phyloP scores from a whole-genome alignment of 2,113 vertebrate genomes.

The Saguinus midas region DNA sequence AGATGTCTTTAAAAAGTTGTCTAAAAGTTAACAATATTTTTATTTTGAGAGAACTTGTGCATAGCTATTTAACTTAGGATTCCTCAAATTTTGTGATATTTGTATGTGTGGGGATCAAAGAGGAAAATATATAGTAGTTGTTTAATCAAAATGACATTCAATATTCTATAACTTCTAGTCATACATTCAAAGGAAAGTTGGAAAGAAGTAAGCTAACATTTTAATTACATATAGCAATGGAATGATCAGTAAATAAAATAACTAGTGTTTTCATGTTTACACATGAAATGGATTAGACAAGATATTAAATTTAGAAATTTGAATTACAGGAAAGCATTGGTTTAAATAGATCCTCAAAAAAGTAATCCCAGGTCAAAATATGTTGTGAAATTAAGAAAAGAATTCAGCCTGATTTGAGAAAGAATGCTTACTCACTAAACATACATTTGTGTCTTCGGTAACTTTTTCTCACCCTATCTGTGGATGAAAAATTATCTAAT shows the following conservation, averaged over 20 bases:
- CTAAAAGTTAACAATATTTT: background rate
- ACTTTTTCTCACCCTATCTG: background rate
- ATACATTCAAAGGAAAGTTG: background rate
- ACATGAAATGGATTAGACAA: background rate
- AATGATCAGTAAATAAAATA: background rate
- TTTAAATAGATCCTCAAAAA: slow-evolving; percentile 23
- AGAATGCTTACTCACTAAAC: background rate
- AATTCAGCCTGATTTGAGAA: background rate
- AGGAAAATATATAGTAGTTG: background rate
- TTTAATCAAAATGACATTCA: background rate
- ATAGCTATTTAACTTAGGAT: background rate
- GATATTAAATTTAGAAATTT: background rate
- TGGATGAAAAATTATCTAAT: background rate
- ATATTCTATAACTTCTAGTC: background rate
- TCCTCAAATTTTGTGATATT: slow-evolving; percentile 7
- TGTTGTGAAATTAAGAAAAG: slow-evolving; percentile 40
- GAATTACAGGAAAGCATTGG: background rate
- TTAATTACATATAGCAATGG: background rate
- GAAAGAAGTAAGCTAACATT: background rate
- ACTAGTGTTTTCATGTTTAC: background rate
- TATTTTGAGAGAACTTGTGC: background rate
- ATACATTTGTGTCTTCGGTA: background rate
- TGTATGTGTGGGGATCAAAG: background rate
- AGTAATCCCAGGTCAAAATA: background rate
- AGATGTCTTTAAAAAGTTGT: background rate